Evolutionary conservation across 2,113 vertebrate species (phyloP), one percentile per base, ranked within the genome.

Genomic region (Percopsis transmontana): DNA sequence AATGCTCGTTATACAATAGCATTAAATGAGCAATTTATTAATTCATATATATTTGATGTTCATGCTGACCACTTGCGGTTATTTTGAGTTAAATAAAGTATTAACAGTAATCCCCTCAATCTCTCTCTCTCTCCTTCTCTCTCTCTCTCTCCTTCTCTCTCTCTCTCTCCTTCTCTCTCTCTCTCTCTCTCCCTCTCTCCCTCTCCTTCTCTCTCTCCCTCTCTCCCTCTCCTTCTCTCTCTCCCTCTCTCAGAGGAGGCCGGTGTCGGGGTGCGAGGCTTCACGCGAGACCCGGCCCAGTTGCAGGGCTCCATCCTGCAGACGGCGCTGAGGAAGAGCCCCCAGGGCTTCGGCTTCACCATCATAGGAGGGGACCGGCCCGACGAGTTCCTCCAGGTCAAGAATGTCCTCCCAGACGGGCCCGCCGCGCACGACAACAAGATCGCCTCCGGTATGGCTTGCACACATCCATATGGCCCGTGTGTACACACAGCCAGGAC

Each of bases 361-460:
- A 99, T 99, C 68, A 98, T 99, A 0, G 97, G 97, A n/a, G 97
- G 97, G 58, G 97, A 99, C 79, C 92, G 97, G 39, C 95, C 95
- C 1, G 97, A 99, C 24, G 97, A 99, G 84, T 98, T 99, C 84
- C 93, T 99, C 0, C 97, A 99, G 82, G 96, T 99, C 82, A 99
- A 99, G 84, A 98, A 98, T 3, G 95, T 99, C 33, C 90, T 99
- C 20, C 94, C 93, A 50, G 97, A 99, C 0, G 97, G 97, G 16
- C 97, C 97, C 0, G 97, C 97, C 1, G 95, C 97, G 0, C 95
- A 97, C 1, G 96, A 99, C 74, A 97, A 96, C 70, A 98, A 95
- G 86, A 99, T 99, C 2, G 90, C 93, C 53, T 94, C 97, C 85
- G 97, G 97, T 98, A 80, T 77, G 66, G 10, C 1, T n/a, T 45